Percentiles rank a stretch among this genome's conserved stretches.
These are phyloP conservation scores for Fragum whitleyi DNA, from an alignment of 2,888 invertebrate genomes.

Conservation along the genomic window DNA sequence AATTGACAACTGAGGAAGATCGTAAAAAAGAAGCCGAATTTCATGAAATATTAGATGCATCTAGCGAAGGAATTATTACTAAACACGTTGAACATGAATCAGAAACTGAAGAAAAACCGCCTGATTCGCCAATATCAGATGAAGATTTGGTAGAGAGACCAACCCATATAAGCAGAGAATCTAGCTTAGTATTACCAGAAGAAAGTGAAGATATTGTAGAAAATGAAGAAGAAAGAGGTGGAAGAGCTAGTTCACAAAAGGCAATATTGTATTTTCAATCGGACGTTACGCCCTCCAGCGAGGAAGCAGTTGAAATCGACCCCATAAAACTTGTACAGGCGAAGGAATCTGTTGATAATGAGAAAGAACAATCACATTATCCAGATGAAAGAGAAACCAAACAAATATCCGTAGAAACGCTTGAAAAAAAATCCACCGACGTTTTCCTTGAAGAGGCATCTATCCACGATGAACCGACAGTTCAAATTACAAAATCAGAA, in stretches of 20 bases:
- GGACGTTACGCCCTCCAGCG: neutral
- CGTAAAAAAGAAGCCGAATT: neutral
- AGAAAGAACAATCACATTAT: neutral
- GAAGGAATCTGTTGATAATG: neutral
- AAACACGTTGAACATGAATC: neutral
- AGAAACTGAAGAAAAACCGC: conserved; percentile 23
- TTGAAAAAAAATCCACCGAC: neutral
- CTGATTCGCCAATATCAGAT: conserved; percentile 62
- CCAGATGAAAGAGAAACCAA: neutral
- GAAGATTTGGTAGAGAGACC: conserved; percentile 73
- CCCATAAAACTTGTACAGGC: neutral
- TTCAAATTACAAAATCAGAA: conserved; percentile 13
- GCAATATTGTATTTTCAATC: neutral
- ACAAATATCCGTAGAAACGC: neutral
- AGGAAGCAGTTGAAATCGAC: conserved; percentile 11
- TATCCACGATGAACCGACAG: neutral
- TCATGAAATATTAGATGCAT: neutral
- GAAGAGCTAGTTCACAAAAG: neutral
- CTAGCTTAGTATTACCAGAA: conserved; percentile 43
- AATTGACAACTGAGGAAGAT: neutral
- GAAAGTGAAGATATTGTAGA: neutral
- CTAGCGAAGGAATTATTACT: neutral
- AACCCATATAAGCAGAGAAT: conserved; percentile 54
- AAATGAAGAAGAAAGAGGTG: neutral
- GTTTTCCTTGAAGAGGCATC: neutral